Evolutionary conservation across 1,140 invertebrate species (phyloP), one percentile per base, ranked within the genome.

Genomic region (Whitmania pigra): DNA sequence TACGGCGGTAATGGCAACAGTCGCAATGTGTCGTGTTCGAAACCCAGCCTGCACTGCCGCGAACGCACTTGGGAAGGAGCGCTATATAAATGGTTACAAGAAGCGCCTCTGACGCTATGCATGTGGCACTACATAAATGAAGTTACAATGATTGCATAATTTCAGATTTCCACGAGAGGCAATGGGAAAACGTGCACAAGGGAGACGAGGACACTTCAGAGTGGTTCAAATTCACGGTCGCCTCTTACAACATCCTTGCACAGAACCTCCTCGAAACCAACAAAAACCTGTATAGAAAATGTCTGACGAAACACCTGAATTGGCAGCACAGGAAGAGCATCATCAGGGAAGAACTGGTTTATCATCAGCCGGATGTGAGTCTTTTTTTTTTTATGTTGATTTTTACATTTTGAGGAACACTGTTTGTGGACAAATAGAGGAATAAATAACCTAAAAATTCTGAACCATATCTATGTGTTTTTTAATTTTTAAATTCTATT

Each of bases 241-340:
- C 79, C 76, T 75, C 77, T 7, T 96, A 94, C 79, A 96, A 97
- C 82, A 88, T 96, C 53, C 81, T 96, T 49, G 88, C 92, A 0
- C 93, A 94, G 82, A 85, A 88, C 74, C 82, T 94, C 40, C 75
- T 95, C 54, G 86, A 89, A 76, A 82, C 86, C 72, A 89, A 95
- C 81, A 78, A 82, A 0, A 85, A 88, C 79, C 82, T 96, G 5
- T 97, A 97, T 77, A 80, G 77, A 66, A 73, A 85, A 3, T 88
- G 88, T 75, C 78, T 87, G 55, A 78, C 79, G 31, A 73, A 81
- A 36, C 84, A 85, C 67, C 81, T 95, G 0, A 78, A 83, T 2
- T 94, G 92, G 91, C 82, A 87, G 15, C 81, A 84, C 54, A 83
- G 93, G 70, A 87, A 87, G 75, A 76, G 83, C 0, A 85, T 87